Evolutionary conservation across 2,797 vertebrate species (phyloP).

Genomic region (Sitta carolinensis): DNA sequence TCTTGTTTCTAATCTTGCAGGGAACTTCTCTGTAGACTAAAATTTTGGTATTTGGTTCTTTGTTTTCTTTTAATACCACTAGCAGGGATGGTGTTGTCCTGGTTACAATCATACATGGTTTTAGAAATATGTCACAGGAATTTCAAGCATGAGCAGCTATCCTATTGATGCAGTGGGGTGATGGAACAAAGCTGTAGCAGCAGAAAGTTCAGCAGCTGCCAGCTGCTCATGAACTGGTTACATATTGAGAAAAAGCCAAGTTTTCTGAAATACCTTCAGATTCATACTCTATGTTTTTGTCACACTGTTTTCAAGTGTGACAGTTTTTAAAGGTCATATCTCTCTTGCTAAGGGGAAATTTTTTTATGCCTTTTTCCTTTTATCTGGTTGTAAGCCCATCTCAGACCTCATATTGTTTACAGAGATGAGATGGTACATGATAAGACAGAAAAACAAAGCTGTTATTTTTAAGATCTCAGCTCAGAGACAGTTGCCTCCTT

Average conservation of each 20-base stretch:
- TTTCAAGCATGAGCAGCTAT: neutral
- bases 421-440: neutral
- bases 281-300: neutral
- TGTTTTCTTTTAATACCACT: neutral
- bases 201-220: neutral
- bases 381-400: neutral
- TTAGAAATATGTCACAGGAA: neutral
- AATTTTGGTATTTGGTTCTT: neutral
- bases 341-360: neutral
- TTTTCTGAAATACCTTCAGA: neutral
- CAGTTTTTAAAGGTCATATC: neutral
- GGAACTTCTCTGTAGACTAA: neutral
- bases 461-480: neutral
- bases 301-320: neutral
- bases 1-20: neutral
- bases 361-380: neutral
- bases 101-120: neutral
- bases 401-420: neutral
- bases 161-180: neutral
- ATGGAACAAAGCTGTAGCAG: neutral
- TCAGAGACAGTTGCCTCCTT: neutral
- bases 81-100: neutral
- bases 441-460: constrained; percentile 14
- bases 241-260: neutral
- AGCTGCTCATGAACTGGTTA: neutral